Conservation (phyloP, 2,113 vertebrate species). For the Eurypyga helias region DNA sequence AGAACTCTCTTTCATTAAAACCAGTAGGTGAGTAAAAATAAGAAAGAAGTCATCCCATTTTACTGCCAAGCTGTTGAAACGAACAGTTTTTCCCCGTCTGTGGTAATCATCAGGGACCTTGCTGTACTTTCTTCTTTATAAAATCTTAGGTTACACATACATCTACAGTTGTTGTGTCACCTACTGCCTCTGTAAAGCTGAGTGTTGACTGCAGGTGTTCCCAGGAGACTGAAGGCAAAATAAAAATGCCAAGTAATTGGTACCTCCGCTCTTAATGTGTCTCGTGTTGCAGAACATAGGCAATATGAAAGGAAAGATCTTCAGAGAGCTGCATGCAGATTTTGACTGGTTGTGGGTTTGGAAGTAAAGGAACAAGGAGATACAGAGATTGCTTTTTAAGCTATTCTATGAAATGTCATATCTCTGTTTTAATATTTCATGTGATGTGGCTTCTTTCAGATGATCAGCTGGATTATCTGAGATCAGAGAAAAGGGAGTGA, state of each 20-base stretch:
- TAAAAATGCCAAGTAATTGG: neutral
- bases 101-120: neutral
- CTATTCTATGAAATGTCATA: conserved; percentile 30
- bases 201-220: neutral
- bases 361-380: conserved; percentile 34
- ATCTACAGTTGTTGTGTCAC: neutral
- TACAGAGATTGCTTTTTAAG: conserved; percentile 19
- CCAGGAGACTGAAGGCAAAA: neutral
- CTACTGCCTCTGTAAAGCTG: neutral
- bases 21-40: neutral
- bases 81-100: neutral
- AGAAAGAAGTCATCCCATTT: neutral
- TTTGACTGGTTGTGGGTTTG: conserved; percentile 26
- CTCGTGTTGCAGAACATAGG: neutral
- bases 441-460: conserved; percentile 45
- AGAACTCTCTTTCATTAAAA: neutral
- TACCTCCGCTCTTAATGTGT: neutral
- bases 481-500: conserved; percentile 38
- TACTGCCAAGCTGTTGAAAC: neutral
- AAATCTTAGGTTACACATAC: neutral
- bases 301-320: conserved; percentile 37
- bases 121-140: neutral
- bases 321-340: conserved; percentile 37
- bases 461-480: conserved; percentile 48
- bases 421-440: conserved; percentile 55